phyloP scores from a whole-genome alignment of 2,888 invertebrate genomes.

The Hypomecis atomaria region DNA sequence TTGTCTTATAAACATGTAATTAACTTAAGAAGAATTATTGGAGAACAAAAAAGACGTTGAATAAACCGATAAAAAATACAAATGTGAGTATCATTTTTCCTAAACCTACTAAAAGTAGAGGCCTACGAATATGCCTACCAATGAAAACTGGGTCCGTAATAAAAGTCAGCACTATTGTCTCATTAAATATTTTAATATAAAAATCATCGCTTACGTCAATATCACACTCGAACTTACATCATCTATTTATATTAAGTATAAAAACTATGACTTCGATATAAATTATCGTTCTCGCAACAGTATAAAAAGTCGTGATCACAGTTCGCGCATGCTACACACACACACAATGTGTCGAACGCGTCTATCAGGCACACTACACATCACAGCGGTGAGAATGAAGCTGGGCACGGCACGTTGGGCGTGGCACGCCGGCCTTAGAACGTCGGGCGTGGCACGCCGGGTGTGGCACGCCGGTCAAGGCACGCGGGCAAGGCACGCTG shows the following conservation, averaged over 20 bases:
- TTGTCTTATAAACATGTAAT: conserved; percentile 84
- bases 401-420: conserved; percentile 68
- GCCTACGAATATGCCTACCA: not conserved
- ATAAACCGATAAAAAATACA: conserved; percentile 83
- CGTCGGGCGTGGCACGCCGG: conserved; percentile 7
- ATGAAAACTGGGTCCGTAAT: conserved; percentile 29
- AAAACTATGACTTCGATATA: conserved; percentile 84
- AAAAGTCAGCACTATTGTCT: conserved; percentile 45
- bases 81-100: conserved; percentile 68
- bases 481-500: not conserved
- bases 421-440: conserved; percentile 39
- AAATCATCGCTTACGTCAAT: conserved; percentile 81
- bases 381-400: conserved; percentile 31
- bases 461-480: not conserved
- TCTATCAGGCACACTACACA: conserved; percentile 70
- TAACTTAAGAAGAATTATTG: conserved; percentile 84
- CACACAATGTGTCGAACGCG: conserved; percentile 76
- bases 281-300: conserved; percentile 78
- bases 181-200: conserved; percentile 81
- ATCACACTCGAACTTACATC: conserved; percentile 84
- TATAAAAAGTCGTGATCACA: conserved; percentile 79
- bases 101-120: conserved; percentile 5
- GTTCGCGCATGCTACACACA: conserved; percentile 76
- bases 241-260: conserved; percentile 84
- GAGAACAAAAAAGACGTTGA: conserved; percentile 83